Conservation (phyloP, 2,797 vertebrate genomes). For the Champsocephalus esox region DNA sequence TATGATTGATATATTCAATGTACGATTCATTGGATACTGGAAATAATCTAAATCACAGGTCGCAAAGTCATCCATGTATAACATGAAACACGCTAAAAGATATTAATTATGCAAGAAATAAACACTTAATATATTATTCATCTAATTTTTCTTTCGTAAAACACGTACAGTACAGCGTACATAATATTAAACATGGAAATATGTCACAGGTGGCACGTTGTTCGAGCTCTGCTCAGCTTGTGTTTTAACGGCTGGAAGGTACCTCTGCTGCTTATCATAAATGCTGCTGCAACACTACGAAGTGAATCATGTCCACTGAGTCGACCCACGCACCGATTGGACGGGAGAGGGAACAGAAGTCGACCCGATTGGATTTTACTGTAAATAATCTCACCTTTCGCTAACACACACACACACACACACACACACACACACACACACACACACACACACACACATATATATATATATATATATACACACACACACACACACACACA, state of each 20-base stretch:
- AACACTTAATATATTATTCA: slow-evolving; percentile 40
- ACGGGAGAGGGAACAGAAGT: too few relatives aligned
- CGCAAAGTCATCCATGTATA: background rate
- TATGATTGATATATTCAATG: too few relatives aligned
- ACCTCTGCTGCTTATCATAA: slow-evolving; percentile 2
- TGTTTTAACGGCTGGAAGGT: background rate
- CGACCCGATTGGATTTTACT: slow-evolving; percentile 51
- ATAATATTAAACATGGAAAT: slow-evolving; percentile 19
- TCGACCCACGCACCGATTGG: too few relatives aligned
- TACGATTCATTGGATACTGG: too few relatives aligned
- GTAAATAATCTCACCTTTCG: slow-evolving; percentile 44
- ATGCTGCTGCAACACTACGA: background rate
- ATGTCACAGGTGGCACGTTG: background rate
- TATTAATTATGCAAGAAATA: slow-evolving; percentile 31
- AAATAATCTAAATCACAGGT: background rate
- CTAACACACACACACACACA: background rate
- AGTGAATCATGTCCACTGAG: background rate
- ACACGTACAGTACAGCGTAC: background rate
- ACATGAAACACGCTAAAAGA: background rate
- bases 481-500: background rate
- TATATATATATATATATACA: too few relatives aligned
- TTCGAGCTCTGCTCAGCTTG: background rate
- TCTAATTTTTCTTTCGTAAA: background rate
- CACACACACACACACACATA: too few relatives aligned
- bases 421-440: background rate